Evolutionary conservation across 1,140 invertebrate species (phyloP).

Genomic region (Drosophila melanica): DNA sequence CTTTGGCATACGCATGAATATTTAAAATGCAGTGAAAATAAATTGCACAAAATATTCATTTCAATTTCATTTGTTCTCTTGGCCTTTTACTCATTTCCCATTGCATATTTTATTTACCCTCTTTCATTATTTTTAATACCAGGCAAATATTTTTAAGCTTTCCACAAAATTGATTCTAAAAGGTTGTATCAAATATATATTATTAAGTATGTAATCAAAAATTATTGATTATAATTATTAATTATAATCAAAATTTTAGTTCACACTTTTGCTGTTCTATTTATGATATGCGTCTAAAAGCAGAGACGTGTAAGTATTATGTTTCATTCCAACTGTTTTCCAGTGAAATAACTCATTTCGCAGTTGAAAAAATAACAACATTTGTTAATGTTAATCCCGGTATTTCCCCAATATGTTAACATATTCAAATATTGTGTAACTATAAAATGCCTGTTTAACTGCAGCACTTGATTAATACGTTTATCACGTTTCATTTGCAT

Average conservation of each 20-base stretch:
- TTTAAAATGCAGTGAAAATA: constrained; percentile 61
- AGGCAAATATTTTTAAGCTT: neutral
- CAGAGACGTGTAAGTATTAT: neutral
- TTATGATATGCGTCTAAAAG: neutral
- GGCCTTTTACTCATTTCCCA: constrained; percentile 36
- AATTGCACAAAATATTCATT: constrained; percentile 78
- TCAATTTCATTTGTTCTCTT: constrained; percentile 70
- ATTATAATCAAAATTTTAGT: too few species aligned
- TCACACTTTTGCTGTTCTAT: neutral
- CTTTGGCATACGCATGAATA: constrained; percentile 59
- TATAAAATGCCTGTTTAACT: neutral
- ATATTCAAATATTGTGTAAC: neutral
- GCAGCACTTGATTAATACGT: constrained; percentile 4
- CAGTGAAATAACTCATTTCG: neutral
- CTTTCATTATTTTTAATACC: neutral
- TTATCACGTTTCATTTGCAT: constrained; percentile 24
- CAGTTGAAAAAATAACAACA: neutral
- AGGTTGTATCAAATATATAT: neutral
- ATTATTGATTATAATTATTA: too few species aligned
- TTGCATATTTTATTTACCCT: constrained; percentile 20
- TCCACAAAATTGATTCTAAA: too few species aligned
- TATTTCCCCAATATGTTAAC: neutral
- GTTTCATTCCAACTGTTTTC: neutral
- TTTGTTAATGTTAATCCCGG: neutral
- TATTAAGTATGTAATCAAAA: too few species aligned